Evolutionary conservation across 2,797 vertebrate species (phyloP), one percentile per base, ranked within the genome.

Genomic region (Lemur catta): DNA sequence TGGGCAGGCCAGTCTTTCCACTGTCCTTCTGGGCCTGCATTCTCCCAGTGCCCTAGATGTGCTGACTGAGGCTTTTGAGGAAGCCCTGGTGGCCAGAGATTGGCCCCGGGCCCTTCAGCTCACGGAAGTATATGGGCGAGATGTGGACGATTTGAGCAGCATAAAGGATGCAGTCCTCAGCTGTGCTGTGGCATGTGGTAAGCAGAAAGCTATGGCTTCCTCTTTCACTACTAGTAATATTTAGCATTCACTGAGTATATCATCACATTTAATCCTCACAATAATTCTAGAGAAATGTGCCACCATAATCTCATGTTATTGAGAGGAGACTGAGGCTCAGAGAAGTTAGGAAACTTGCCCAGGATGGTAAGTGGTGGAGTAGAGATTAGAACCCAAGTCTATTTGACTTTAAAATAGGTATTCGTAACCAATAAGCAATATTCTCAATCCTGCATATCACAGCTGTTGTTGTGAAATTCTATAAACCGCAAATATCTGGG

Each of bases 121-220:
- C 96, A 98, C 99, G 89, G 99, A 99, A 94, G 98, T 99, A 26
- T 99, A 99, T 1, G 98, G 98, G 61, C 98, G 96, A 71, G 98
- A 99, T 46, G n/a, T 97, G 96, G 98, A 98, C 20, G 98, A 99
- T 96, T 90, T 99, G 98, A 97, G 96, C 98, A 97, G 2, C 33
- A 97, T 99, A 7, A 98, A 97, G 96, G 99, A 99, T 98, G 98
- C 98, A 3, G 96, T 99, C 72, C 99, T 99, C 17, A 99, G 99
- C 95, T 99, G 99, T 84, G 99, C 99, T 3, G 97, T 99, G 12
- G 98, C 99, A 63, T 98, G 99, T 97, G 99, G 99, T 99, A 95
- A 98, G 98, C 86, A 92, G 2, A 30, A 80, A 69, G 11, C 80
- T 33, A 2, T 2, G 0, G 38, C 82, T 91, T 33, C 67, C 33